Percentiles rank a stretch among this genome's conserved stretches.
phyloP scores from a whole-genome alignment of 1,140 invertebrate genomes.

The Drosophila simulans region DNA sequence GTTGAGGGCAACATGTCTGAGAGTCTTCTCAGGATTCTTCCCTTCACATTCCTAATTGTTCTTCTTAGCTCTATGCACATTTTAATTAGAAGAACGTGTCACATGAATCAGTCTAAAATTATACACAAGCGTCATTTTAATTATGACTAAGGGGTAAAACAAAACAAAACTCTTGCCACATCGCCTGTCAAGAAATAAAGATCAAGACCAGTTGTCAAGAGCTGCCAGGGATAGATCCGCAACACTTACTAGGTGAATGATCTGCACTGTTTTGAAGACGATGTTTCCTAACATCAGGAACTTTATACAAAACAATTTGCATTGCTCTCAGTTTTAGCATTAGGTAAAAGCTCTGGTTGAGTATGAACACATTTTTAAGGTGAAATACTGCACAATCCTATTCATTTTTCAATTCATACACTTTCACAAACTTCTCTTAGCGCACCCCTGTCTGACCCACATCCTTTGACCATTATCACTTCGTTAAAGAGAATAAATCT shows the following conservation, averaged over 20 bases:
- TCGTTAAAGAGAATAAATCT: conserved; percentile 1
- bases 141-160: conserved; percentile 58
- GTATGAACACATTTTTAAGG: no score
- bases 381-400: no score
- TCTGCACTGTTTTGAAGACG: not conserved
- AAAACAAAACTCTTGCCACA: conserved; percentile 61
- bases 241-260: conserved; percentile 23
- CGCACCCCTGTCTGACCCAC: not conserved
- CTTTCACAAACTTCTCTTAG: not conserved
- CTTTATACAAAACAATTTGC: not conserved
- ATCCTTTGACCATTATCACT: conserved; percentile 14
- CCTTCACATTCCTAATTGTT: conserved; percentile 41
- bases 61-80: conserved; percentile 43
- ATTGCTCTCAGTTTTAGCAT: no score
- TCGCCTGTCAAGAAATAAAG: conserved; percentile 55
- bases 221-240: conserved; percentile 27
- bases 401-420: no score
- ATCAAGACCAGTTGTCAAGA: conserved; percentile 31
- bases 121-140: conserved; percentile 68
- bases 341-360: no score
- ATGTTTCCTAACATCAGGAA: not conserved
- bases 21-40: conserved; percentile 24
- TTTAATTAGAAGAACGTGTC: conserved; percentile 66
- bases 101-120: conserved; percentile 70
- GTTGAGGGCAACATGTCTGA: conserved; percentile 10